A percentile compares a stretch with the other conserved stretches of the same genome.
phyloP scores from a whole-genome alignment of 1,140 invertebrate species.

The Magallana angulata region DNA sequence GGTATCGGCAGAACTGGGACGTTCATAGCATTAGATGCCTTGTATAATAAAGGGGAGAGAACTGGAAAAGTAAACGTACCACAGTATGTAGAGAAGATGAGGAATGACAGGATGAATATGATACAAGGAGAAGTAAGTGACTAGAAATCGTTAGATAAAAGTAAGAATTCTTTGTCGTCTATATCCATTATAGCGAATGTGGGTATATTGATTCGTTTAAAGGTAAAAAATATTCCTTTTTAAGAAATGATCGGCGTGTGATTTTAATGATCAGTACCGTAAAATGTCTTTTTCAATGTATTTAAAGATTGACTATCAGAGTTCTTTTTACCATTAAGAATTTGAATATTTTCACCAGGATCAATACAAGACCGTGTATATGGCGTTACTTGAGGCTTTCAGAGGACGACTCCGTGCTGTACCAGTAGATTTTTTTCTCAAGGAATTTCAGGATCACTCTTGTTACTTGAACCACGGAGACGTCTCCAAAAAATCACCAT shows the following conservation, averaged over 20 bases:
- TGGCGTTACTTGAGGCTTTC: neutral
- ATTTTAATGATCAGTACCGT: too few species aligned
- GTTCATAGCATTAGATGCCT: neutral
- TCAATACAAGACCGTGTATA: constrained; percentile 1
- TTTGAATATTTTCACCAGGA: neutral
- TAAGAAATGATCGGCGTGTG: too few species aligned
- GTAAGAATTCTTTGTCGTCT: too few species aligned
- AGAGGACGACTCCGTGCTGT: neutral
- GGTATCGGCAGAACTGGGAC: neutral
- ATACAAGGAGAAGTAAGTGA: neutral
- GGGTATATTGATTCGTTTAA: too few species aligned
- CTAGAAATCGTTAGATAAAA: too few species aligned
- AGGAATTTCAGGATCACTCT: neutral
- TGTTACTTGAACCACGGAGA: neutral
- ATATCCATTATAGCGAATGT: too few species aligned
- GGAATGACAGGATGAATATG: constrained; percentile 17
- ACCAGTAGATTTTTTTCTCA: neutral
- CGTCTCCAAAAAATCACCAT: neutral
- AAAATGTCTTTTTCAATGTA: too few species aligned
- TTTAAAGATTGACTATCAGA: too few species aligned
- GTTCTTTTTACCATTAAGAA: too few species aligned
- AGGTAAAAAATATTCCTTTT: too few species aligned
- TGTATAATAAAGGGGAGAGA: neutral
- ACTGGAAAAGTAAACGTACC: neutral
- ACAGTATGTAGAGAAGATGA: neutral